Evolutionary conservation across 2,888 invertebrate species (phyloP).

Genomic region (Pocota personata): DNA sequence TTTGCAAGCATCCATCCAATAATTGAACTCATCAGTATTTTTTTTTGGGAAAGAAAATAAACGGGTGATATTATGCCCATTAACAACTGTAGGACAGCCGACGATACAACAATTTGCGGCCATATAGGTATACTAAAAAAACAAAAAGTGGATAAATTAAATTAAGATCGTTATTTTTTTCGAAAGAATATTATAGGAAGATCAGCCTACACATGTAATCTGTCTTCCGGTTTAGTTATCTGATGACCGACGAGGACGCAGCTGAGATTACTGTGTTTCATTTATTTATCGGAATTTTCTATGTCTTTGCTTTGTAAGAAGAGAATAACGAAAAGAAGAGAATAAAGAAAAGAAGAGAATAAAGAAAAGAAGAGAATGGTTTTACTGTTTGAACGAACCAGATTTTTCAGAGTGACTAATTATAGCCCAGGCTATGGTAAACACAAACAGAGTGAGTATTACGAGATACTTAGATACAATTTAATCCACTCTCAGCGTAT

Average conservation of each 20-base stretch:
- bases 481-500: too few species aligned
- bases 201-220: not conserved
- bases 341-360: not conserved
- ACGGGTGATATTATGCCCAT: not conserved
- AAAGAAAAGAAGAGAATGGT: too few species aligned
- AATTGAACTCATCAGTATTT: not conserved
- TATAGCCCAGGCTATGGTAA: too few species aligned
- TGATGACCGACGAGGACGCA: not conserved
- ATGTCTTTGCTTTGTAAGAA: not conserved
- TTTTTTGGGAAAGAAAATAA: conserved; percentile 13
- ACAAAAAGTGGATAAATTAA: not conserved
- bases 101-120: conserved; percentile 18
- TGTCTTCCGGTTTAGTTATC: not conserved
- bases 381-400: too few species aligned
- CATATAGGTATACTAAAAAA: not conserved
- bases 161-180: not conserved
- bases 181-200: not conserved
- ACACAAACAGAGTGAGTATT: too few species aligned
- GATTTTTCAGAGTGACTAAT: too few species aligned
- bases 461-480: too few species aligned
- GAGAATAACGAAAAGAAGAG: not conserved
- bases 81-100: conserved; percentile 14
- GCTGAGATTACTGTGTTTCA: not conserved
- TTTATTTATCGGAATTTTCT: not conserved
- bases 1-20: conserved; percentile 28